Base-by-base conservation (phyloP, 2,888 invertebrate genomes). In the Linnaemya vulpina region DNA sequence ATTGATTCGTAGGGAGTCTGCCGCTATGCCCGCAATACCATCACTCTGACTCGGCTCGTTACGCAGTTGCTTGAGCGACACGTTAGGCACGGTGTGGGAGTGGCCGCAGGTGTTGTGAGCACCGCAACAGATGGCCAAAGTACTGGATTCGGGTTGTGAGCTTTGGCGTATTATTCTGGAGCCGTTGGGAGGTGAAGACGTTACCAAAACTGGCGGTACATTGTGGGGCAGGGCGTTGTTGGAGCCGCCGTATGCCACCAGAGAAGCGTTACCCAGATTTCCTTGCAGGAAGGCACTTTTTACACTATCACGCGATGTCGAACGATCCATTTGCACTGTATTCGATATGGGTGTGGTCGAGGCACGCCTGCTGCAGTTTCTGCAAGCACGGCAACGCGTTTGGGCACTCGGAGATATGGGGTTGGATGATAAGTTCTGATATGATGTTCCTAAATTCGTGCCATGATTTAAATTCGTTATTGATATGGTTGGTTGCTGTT, bases 1-100 rank as follows among this genome's bases (percentile, higher is more conserved):
- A 93, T 98, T 98, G 93, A 98, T 97, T 90, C 98, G 94, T 89
- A 98, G 94, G 81, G 98, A 98, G 93, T 98, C 98, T 70, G 98
- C 98, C 25, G 98, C 98, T 90, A 99, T 98, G 91, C 97, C 97
- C 65, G 98, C 98, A 87, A 98, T 97, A 87, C 97, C 97, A 51
- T 83, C 82, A 43, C 71, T 67, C 43, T 83, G 82, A 91, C 97
- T 97, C 86, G 95, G 95, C 62, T 95, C 95, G 93, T 93, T 93
- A 88, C 96, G 94, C 78, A 97, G 94, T 92, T 97, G 97, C 90
- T 97, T 95, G 90, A 97, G 93, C 53, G 97, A 97, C 91, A 97
- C 96, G 93, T 97, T 97, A 87, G 96, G 96, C 89, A 95, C 95
- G 82, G 95, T 94, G 58, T 92, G 92, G 88, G 95, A 95, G 88